Percentiles rank a stretch among this genome's conserved stretches.
These are phyloP conservation scores for Amniataba percoides DNA, from an alignment of 2,797 vertebrate species.

Conservation along the genomic window DNA sequence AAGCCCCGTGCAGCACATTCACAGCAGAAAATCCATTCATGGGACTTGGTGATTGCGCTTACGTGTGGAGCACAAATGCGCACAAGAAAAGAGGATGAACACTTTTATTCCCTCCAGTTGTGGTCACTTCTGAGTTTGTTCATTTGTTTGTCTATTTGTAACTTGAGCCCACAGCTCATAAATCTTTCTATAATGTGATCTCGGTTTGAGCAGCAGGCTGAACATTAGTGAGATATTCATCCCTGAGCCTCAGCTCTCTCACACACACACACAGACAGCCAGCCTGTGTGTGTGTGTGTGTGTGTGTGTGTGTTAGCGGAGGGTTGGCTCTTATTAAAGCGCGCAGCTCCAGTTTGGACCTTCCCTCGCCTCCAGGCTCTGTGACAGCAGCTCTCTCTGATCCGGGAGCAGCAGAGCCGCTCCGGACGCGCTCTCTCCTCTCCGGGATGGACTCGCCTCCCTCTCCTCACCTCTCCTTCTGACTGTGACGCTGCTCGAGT, in stretches of 20 bases:
- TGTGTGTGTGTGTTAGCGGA: constrained; percentile 12
- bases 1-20: no score
- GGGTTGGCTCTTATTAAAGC: constrained; percentile 43
- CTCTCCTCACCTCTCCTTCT: constrained; percentile 35
- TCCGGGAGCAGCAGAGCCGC: constrained; percentile 52
- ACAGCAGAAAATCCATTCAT: not conserved
- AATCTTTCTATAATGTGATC: not conserved
- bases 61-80: not conserved
- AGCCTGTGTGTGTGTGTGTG: not conserved
- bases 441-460: constrained; percentile 61
- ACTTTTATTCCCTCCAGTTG: accelerated
- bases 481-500: constrained; percentile 50
- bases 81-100: not conserved
- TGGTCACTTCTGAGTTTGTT: not conserved
- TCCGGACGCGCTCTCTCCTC: constrained; percentile 49
- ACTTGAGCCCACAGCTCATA: not conserved
- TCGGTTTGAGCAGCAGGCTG: constrained; percentile 3
- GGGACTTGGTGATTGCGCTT: accelerated
- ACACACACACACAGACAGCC: no score
- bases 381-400: constrained; percentile 24
- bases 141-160: accelerated
- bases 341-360: constrained; percentile 63
- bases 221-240: not conserved
- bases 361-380: constrained; percentile 54
- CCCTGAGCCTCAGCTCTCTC: not conserved